Base-by-base conservation (phyloP, 2,888 invertebrate genomes). In the Melangyna quadrimaculata region DNA sequence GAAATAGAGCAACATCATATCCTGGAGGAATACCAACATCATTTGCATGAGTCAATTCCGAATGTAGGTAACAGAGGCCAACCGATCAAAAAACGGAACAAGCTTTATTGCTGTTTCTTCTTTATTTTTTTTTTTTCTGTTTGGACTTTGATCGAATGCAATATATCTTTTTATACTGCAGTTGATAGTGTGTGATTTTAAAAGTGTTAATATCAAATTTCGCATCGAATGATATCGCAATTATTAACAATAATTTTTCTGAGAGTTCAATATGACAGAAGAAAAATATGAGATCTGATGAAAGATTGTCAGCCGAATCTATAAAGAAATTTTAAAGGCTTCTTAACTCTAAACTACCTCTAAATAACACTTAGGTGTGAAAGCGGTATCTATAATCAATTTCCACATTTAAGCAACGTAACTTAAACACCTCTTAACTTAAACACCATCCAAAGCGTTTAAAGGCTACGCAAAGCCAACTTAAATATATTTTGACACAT, bases 31-130 rank as follows among this genome's bases (percentile, higher is more conserved):
- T 92, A 91, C 82, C 89, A 89, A 87, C 89, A 88, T 86, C 88
- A 77, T 75, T 87, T 92, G 70, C 89, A 89, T 78, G 92, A 92
- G 77, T 59, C 90, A 65, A 84, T 92, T 67, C 91, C 91, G 75
- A 88, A 87, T 87, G 92, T 92, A 92, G 83, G 92, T 88, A 78
- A 9, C 12, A 19, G 12, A 5, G 22, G 17, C 32, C n/a, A 57
- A 19, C 0, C 32, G 5, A 17, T 65, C 7, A 14, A 19, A 19
- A 45, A n/a, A n/a, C n/a, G 4, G 3, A 2, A 35, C n/a, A 17
- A 17, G 17, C 1, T 22, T 19, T 19, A n/a, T 65, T 24, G 8
- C 7, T 27, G 59, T 4, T 32, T 35, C 3, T 35, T 35, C 35
- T 2, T 17, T 9, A 17, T 17, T 19, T 63, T 32, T 17, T 9